Evolutionary conservation across 2,888 invertebrate genomes (phyloP).

Genomic region (Yponomeuta sedellus): DNA sequence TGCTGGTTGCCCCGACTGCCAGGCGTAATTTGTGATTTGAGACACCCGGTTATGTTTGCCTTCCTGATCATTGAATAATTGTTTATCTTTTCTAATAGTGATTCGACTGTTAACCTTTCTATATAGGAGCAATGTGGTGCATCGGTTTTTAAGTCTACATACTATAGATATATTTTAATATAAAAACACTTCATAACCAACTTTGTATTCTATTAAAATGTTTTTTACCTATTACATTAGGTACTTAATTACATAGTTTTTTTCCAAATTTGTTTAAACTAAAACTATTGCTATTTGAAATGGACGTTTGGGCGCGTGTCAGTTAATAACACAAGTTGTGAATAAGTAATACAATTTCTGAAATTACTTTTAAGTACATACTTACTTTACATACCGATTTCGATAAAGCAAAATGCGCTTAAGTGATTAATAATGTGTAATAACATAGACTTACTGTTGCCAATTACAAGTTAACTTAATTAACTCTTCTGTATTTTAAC

Average conservation of each 20-base stretch:
- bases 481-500: too few species aligned
- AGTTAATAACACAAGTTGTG: too few species aligned
- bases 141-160: constrained; percentile 30
- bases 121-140: constrained; percentile 39
- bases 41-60: neutral
- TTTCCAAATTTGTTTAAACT: too few species aligned
- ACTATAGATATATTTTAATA: constrained; percentile 1
- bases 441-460: neutral
- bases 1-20: constrained; percentile 48
- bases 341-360: neutral
- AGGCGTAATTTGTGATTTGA: constrained; percentile 40
- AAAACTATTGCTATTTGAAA: too few species aligned
- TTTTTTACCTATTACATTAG: too few species aligned
- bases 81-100: neutral
- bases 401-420: constrained; percentile 42
- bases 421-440: constrained; percentile 14
- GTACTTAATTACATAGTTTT: too few species aligned
- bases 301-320: too few species aligned
- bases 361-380: neutral
- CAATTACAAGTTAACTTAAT: neutral
- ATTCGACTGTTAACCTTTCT: constrained; percentile 24
- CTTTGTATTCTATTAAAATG: too few species aligned
- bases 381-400: neutral
- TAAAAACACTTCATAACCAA: neutral
- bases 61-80: neutral